Evolutionary conservation across 2,797 vertebrate genomes (phyloP).

Genomic region (Chelmon rostratus): DNA sequence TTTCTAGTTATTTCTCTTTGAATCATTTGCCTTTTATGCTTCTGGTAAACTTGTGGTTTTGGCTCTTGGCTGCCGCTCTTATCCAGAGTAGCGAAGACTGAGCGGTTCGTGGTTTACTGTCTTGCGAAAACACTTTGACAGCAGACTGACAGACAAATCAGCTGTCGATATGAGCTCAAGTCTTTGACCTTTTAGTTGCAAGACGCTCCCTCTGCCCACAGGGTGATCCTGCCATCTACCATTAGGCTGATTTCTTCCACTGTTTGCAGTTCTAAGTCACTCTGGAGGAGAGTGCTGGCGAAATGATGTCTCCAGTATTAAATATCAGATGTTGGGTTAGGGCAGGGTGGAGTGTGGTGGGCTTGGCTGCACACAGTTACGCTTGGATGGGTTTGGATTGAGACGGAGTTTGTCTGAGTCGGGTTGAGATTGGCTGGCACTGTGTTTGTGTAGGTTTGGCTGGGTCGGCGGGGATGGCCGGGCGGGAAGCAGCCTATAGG

Average conservation of each 20-base stretch:
- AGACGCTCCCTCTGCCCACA: conserved; percentile 54
- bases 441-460: conserved; percentile 81
- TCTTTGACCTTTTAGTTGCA: conserved; percentile 43
- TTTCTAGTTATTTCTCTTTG: conserved; percentile 18
- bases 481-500: conserved; percentile 56
- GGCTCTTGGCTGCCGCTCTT: background rate
- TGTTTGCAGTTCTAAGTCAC: conserved; percentile 35
- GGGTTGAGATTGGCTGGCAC: conserved; percentile 75
- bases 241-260: conserved; percentile 62
- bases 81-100: background rate
- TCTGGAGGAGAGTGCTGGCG: conserved; percentile 42
- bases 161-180: conserved; percentile 37
- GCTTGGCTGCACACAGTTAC: conserved; percentile 64
- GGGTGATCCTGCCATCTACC: conserved; percentile 56
- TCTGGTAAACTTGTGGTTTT: conserved; percentile 35
- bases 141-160: conserved; percentile 57
- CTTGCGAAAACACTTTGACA: conserved; percentile 27
- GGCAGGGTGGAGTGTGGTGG: conserved; percentile 72
- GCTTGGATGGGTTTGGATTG: conserved; percentile 71
- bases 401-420: conserved; percentile 70
- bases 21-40: conserved; percentile 27
- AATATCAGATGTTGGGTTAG: conserved; percentile 67
- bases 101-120: conserved; percentile 40
- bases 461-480: background rate
- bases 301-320: conserved; percentile 56